These are phyloP conservation scores for Nemopilema nomurai DNA, from an alignment of 30 jellyfish, hydroid and myxozoan species.

Conservation along the genomic window DNA sequence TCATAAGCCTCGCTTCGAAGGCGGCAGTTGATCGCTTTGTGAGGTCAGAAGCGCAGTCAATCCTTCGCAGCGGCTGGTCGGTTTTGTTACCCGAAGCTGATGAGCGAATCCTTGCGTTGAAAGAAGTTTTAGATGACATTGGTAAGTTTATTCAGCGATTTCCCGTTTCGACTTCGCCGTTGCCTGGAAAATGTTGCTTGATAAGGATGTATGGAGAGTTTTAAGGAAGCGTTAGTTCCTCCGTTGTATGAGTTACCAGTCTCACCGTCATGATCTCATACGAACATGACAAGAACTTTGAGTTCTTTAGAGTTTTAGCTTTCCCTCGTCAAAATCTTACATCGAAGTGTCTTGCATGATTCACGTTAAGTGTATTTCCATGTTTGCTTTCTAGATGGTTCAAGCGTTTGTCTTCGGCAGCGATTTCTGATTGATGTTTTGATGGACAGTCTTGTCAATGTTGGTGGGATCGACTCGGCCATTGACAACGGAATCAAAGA, in stretches of 20 bases:
- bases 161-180: neutral
- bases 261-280: too few relatives aligned
- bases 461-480: constrained; percentile 80
- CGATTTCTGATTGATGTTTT: constrained; percentile 59
- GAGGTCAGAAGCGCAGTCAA: constrained; percentile 57
- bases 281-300: too few relatives aligned
- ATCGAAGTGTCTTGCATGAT: too few relatives aligned
- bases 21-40: constrained; percentile 31
- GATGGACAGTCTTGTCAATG: constrained; percentile 58
- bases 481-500: constrained; percentile 59
- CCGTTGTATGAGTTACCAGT: too few relatives aligned
- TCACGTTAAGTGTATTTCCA: neutral
- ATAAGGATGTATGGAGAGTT: too few relatives aligned
- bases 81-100: constrained; percentile 80
- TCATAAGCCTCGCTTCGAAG: constrained; percentile 54
- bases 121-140: constrained; percentile 33
- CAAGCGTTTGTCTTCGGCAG: constrained; percentile 11
- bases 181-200: too few relatives aligned
- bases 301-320: too few relatives aligned
- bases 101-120: constrained; percentile 65
- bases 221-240: too few relatives aligned
- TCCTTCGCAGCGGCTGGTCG: constrained; percentile 86
- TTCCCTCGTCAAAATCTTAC: too few relatives aligned
- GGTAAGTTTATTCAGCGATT: constrained; percentile 23
- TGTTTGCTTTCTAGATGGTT: constrained; percentile 26